These are phyloP conservation scores for Agrochola circellaris DNA, from an alignment of 2,888 invertebrate genomes.

Conservation along the genomic window DNA sequence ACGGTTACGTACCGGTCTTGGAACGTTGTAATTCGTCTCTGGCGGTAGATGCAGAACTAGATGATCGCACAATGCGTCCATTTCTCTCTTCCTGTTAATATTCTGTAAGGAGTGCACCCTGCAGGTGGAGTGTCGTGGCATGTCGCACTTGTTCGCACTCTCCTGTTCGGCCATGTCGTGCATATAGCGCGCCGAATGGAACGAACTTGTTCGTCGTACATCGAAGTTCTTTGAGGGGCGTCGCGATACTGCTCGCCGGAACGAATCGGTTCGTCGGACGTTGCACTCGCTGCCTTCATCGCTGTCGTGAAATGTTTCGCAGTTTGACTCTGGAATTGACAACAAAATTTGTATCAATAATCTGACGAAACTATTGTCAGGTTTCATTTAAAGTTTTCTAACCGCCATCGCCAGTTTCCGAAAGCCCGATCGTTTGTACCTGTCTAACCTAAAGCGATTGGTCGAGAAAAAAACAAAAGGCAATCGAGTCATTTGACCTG, in stretches of 20 bases:
- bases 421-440: not conserved
- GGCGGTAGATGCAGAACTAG: conserved; percentile 85
- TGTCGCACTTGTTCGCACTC: conserved; percentile 71
- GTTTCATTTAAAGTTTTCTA: not conserved
- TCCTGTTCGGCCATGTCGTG: conserved; percentile 78
- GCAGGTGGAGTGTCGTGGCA: conserved; percentile 78
- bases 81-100: conserved; percentile 82
- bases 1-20: conserved; percentile 79
- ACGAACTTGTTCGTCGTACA: conserved; percentile 84
- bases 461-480: not conserved
- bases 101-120: conserved; percentile 87
- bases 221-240: conserved; percentile 82
- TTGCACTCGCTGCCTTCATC: conserved; percentile 88
- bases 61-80: conserved; percentile 85
- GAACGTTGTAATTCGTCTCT: conserved; percentile 82
- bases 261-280: conserved; percentile 84
- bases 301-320: conserved; percentile 86
- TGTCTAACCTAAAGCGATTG: too few relatives aligned
- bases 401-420: not conserved
- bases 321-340: conserved; percentile 82
- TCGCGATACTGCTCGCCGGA: conserved; percentile 80
- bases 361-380: not conserved
- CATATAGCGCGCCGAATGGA: conserved; percentile 84
- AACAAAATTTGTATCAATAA: not conserved
- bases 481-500: not conserved